A percentile compares a stretch with the other conserved stretches of the same genome.
phyloP scores from a whole-genome alignment of 2,113 vertebrate species.

The human region DNA sequence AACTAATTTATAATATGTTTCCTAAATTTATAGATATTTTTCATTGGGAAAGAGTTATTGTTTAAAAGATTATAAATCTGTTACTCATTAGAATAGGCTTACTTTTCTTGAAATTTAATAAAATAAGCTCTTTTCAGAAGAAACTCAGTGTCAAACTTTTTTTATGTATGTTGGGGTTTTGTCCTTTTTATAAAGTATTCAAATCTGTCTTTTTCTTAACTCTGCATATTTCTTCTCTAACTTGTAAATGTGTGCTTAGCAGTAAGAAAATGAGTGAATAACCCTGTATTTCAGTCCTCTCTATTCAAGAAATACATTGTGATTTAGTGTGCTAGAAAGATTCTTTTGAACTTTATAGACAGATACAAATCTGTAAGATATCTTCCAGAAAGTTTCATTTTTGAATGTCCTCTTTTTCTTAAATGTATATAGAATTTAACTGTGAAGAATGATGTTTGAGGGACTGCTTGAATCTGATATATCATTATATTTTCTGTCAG shows the following conservation, averaged over 20 bases:
- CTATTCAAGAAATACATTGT: constrained; percentile 1
- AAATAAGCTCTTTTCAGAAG: constrained; percentile 52
- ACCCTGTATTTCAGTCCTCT: background rate
- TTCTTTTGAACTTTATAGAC: constrained; percentile 6
- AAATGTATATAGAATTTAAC: background rate
- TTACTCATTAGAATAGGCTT: constrained; percentile 28
- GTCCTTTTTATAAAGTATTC: constrained; percentile 47
- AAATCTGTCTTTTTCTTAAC: constrained; percentile 35
- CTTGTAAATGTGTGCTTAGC: background rate
- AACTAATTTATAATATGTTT: constrained; percentile 1
- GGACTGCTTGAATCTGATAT: background rate
- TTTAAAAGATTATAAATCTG: constrained; percentile 35
- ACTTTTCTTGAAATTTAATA: constrained; percentile 50
- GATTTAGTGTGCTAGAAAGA: constrained; percentile 20
- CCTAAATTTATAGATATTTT: constrained; percentile 36
- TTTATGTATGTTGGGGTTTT: constrained; percentile 29
- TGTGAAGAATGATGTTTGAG: background rate
- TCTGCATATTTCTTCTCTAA: constrained; percentile 39
- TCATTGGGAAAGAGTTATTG: constrained; percentile 27
- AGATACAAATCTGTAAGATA: background rate
- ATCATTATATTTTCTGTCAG: background rate
- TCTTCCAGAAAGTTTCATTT: background rate
- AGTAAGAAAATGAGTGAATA: constrained; percentile 45
- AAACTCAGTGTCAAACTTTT: constrained; percentile 22
- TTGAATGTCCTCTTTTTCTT: background rate